Conservation (phyloP, 2,113 vertebrate genomes). For the Pteropus alecto region DNA sequence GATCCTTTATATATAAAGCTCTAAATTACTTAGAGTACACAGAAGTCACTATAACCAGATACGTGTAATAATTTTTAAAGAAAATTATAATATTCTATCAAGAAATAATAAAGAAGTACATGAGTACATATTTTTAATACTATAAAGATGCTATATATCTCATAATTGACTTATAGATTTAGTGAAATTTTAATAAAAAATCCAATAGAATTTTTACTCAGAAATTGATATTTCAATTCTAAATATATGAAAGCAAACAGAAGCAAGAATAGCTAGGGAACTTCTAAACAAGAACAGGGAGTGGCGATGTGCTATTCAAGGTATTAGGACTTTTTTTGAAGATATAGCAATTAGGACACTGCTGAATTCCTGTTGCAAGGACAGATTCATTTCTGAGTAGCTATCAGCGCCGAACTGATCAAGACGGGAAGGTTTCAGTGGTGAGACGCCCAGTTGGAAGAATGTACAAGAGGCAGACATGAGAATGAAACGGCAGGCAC, state of each 20-base stretch:
- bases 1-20: neutral
- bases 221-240: neutral
- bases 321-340: neutral
- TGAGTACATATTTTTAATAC: neutral
- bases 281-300: neutral
- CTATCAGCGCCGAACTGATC: too few relatives aligned
- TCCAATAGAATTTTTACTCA: neutral
- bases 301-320: neutral
- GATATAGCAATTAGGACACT: neutral
- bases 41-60: neutral
- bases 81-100: neutral
- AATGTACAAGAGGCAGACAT: too few relatives aligned
- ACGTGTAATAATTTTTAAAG: neutral
- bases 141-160: neutral
- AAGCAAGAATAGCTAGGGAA: neutral
- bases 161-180: neutral
- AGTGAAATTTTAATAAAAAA: neutral
- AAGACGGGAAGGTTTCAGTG: too few relatives aligned
- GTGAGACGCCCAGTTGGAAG: too few relatives aligned
- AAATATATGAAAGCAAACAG: neutral
- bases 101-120: neutral
- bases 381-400: neutral
- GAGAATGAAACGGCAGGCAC: too few relatives aligned
- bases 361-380: neutral
- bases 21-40: neutral